These are phyloP conservation scores for Nothobranchius kuhntae DNA, from an alignment of 2,113 vertebrate genomes.

Conservation along the genomic window DNA sequence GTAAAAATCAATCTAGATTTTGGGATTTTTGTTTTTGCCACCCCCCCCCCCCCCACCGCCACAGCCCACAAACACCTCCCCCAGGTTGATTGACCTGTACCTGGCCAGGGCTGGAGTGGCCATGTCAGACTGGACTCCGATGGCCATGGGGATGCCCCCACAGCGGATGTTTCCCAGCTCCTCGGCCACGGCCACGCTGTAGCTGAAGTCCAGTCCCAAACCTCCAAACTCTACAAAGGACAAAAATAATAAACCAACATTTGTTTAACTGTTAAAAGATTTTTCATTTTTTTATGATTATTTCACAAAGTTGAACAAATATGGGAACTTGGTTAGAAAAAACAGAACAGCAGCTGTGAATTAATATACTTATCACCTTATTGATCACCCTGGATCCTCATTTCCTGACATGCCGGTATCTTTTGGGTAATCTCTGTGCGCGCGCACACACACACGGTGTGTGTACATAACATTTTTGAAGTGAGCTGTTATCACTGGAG, in stretches of 20 bases:
- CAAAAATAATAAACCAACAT: neutral
- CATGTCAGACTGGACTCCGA: slow-evolving; percentile 87
- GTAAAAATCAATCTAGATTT: too few species aligned
- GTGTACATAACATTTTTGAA: neutral
- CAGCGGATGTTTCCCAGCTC: slow-evolving; percentile 86
- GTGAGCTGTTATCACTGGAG: slow-evolving; percentile 1
- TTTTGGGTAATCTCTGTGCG: neutral
- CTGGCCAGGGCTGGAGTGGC: slow-evolving; percentile 87
- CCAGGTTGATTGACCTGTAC: slow-evolving; percentile 62
- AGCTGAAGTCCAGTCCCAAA: slow-evolving; percentile 88
- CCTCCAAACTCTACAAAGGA: slow-evolving; percentile 84
- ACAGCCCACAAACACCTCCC: neutral
- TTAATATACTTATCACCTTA: neutral
- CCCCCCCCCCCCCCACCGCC: too few species aligned
- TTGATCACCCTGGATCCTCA: too few species aligned
- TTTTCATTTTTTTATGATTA: neutral
- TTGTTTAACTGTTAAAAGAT: neutral
- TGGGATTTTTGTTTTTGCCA: too few species aligned
- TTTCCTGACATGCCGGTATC: slow-evolving; percentile 2
- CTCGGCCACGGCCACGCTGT: slow-evolving; percentile 84
- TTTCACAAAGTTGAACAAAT: neutral
- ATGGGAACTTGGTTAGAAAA: too few species aligned
- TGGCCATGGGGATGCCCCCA: slow-evolving; percentile 86
- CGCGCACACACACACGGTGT: neutral
- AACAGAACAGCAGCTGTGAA: neutral